Base-by-base conservation (phyloP, 2,888 invertebrate genomes). In the Helobdella robusta region DNA sequence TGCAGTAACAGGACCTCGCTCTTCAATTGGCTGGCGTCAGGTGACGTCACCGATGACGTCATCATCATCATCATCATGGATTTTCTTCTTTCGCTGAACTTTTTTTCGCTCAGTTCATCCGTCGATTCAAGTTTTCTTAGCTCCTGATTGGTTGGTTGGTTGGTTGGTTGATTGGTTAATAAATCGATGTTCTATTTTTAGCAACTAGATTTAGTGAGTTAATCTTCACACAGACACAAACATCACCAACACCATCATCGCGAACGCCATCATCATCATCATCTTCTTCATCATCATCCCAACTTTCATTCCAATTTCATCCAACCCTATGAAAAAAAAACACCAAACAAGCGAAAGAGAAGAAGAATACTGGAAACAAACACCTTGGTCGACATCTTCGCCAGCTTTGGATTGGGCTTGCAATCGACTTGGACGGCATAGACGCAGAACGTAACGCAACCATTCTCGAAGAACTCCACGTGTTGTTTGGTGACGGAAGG, bases 381-480 rank as follows among this genome's bases (percentile, higher is more conserved):
- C 71, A 78, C 78, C 74, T 74, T 75, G 6, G 79, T 79, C 25
- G 78, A 75, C 64, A 78, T 73, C 65, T 78, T 77, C 35, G 73
- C 64, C 4, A 78, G 73, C 65, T 75, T 76, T 15, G 73, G 70
- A 65, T 78, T 75, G 11, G 73, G 72, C 8, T 69, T 64, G 0
- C 72, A 68, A 64, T 79, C 80, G 59, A 78, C 78, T 67, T 80
- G 80, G n/a, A 73, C 71, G 0, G 76, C 79, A 68, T 76, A 78
- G 2, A 80, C 71, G 59, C 73, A 68, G 69, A 80, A 78, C 15
- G 78, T 78, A 58, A 80, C 75, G 70, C 74, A 76, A 25, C 77
- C 76, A 25, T 69, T 69, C 59, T 77, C 76, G 68, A 80, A 79
- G 70, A 76, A 79, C 23, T 76, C 75, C 34, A 80, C 71, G 70